These are phyloP conservation scores for Agonopterix alstromeriana DNA, from an alignment of 2,888 invertebrate species.

Conservation along the genomic window DNA sequence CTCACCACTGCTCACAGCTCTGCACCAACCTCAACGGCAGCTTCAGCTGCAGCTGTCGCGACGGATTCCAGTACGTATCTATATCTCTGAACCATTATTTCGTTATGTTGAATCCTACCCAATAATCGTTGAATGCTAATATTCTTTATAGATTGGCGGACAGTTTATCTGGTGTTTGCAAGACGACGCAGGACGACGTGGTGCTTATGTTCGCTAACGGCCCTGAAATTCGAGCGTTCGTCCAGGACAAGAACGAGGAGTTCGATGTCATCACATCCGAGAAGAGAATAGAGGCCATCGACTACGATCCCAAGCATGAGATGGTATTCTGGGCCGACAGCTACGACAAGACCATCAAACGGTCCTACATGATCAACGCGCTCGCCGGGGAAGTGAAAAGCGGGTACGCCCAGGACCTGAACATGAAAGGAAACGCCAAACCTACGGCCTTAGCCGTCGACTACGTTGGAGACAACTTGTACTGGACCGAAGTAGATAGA, in stretches of 20 bases:
- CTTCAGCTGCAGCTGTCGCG: constrained; percentile 92
- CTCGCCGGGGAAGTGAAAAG: constrained; percentile 85
- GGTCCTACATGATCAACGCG: constrained; percentile 93
- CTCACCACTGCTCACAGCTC: constrained; percentile 94
- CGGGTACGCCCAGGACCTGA: constrained; percentile 91
- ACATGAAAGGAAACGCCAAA: constrained; percentile 88
- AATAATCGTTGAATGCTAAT: no score
- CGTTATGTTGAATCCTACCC: no score
- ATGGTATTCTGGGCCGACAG: constrained; percentile 98
- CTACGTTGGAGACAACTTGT: constrained; percentile 95
- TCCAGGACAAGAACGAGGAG: constrained; percentile 81
- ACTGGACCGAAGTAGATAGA: constrained; percentile 93
- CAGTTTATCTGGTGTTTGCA: constrained; percentile 88
- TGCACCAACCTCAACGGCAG: constrained; percentile 95
- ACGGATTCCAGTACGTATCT: constrained; percentile 80
- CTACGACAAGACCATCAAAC: constrained; percentile 91
- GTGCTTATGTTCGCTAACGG: constrained; percentile 88
- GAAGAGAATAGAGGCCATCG: constrained; percentile 93
- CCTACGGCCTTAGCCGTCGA: constrained; percentile 95
- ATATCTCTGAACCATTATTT: neutral
- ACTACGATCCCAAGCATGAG: constrained; percentile 89
- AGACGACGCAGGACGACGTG: constrained; percentile 80
- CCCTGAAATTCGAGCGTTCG: constrained; percentile 88
- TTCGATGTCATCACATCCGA: constrained; percentile 88
- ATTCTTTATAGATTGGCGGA: constrained; percentile 76